Evolutionary conservation across 2,113 vertebrate genomes (phyloP).

Genomic region (Phaethon lepturus): DNA sequence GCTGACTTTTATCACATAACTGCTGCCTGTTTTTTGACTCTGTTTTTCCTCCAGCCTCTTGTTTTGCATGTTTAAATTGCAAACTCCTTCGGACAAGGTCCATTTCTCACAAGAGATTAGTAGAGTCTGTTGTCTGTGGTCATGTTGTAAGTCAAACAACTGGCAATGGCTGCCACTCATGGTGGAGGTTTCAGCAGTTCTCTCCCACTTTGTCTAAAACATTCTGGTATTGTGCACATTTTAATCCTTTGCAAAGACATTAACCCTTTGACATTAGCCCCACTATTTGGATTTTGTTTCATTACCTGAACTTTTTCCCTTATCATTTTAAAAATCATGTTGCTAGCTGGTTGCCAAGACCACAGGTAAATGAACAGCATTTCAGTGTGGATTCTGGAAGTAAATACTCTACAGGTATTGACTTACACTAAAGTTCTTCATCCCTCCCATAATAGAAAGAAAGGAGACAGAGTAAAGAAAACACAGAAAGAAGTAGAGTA

Average conservation of each 20-base stretch:
- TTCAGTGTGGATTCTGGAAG: neutral
- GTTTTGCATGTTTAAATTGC: neutral
- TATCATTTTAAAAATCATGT: neutral
- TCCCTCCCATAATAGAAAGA: neutral
- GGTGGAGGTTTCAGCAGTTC: neutral
- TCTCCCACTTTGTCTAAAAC: neutral
- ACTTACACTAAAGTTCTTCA: neutral
- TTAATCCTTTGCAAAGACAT: neutral
- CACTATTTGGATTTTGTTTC: neutral
- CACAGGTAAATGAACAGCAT: neutral
- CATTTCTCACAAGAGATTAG: neutral
- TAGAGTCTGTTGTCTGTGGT: neutral
- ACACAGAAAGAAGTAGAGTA: neutral
- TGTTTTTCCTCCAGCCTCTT: neutral
- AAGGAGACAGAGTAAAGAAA: neutral
- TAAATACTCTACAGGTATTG: neutral
- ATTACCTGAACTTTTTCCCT: neutral
- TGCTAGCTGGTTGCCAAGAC: neutral
- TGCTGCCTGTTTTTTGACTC: neutral
- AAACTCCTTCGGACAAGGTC: neutral
- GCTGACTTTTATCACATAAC: neutral
- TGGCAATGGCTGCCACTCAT: rapidly evolving
- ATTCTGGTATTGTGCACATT: neutral
- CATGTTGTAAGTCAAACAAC: neutral
- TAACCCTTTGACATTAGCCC: neutral